Conservation (phyloP, 2,888 invertebrate genomes). For the Clostera curtula region DNA sequence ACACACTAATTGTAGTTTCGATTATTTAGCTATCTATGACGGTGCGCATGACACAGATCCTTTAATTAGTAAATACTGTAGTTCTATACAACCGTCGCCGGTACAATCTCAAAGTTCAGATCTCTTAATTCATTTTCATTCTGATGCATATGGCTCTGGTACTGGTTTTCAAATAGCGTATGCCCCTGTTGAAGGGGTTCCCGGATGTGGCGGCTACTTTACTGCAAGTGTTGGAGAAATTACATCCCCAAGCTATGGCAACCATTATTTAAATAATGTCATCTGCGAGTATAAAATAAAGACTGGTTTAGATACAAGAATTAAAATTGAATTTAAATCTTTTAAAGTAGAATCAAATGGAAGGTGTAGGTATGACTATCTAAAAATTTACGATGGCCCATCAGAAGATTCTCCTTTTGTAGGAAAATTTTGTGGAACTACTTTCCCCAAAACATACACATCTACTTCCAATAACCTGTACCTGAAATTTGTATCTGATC, state of each 20-base stretch:
- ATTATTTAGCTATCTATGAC: conserved; percentile 80
- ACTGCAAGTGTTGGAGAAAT: conserved; percentile 79
- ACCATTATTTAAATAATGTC: conserved; percentile 72
- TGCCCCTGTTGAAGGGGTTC: conserved; percentile 80
- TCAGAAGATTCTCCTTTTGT: conserved; percentile 76
- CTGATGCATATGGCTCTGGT: conserved; percentile 78
- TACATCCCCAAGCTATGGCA: conserved; percentile 75
- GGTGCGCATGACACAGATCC: conserved; percentile 65
- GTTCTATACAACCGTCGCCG: conserved; percentile 82
- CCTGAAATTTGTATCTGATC: conserved; percentile 69
- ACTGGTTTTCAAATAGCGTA: conserved; percentile 91
- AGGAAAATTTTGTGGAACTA: conserved; percentile 84
- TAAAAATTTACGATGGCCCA: too few species aligned
- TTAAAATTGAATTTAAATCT: too few species aligned
- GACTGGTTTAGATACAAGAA: conserved; percentile 72
- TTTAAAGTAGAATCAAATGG: conserved; percentile 78
- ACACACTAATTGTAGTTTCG: too few species aligned
- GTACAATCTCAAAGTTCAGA: conserved; percentile 79
- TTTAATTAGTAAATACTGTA: too few species aligned
- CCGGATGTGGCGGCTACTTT: conserved; percentile 88
- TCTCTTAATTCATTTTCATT: too few species aligned
- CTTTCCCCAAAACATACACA: conserved; percentile 74
- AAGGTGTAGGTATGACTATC: conserved; percentile 78
- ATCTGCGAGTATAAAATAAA: conserved; percentile 89
- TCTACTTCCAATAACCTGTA: conserved; percentile 74